Evolutionary conservation across 1,140 invertebrate genomes (phyloP), one percentile per base, ranked within the genome.

Genomic region (Anthonomus grandis): DNA sequence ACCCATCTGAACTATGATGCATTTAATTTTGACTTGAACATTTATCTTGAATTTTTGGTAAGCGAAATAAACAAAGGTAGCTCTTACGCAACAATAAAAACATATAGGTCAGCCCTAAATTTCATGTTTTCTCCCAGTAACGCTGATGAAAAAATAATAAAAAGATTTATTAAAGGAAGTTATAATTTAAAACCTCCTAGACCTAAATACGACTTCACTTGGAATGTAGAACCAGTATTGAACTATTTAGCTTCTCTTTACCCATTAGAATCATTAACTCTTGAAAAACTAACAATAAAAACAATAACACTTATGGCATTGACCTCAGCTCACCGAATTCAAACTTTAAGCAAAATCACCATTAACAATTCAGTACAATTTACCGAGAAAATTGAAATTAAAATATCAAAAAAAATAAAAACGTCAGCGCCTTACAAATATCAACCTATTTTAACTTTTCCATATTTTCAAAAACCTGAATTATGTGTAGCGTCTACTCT

Each of bases 241-340:
- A n/a, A n/a, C n/a, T n/a, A n/a, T n/a, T n/a, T n/a, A n/a, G n/a
- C n/a, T n/a, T n/a, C n/a, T n/a, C n/a, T n/a, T n/a, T n/a, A n/a
- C 6, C 18, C 38, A 6, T 15, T 41, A 9, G 38, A 41, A 41
- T n/a, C 6, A n/a, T n/a, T 31, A 31, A 31, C 27, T n/a, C n/a
- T 31, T n/a, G n/a, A n/a, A n/a, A 19, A 41, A 13, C 18, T 41
- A 41, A 41, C 38, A 6, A 41, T 41, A 15, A 41, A 41, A 41
- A 41, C 38, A 41, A 13, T 41, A 6, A 41, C 38, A 19, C 38
- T 41, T 41, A 41, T 41, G 38, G 38, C 38, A 9, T 13, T 41
- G 15, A 41, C 38, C 5, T 6, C 38, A 8, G 38, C 6, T 13
- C 38, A 41, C 15, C 5, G 38, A 19, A 8, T 41, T 13, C 38